Conservation (phyloP, 1,140 invertebrate species). For the Drosophila pruinosa region DNA sequence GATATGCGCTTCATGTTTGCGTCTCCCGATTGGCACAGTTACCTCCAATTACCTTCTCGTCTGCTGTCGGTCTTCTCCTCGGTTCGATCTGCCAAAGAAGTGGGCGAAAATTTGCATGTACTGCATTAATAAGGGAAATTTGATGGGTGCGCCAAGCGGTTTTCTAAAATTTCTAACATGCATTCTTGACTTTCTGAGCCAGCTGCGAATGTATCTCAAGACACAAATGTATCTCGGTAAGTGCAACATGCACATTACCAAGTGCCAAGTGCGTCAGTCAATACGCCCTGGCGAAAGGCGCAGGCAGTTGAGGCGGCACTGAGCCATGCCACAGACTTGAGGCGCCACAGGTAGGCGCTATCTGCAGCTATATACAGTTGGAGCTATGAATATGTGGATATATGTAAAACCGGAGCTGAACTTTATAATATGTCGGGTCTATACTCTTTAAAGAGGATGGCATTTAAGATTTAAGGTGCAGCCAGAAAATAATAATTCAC, state of each 20-base stretch:
- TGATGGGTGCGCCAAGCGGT: slow-evolving; percentile 26
- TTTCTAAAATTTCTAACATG: slow-evolving; percentile 45
- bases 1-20: slow-evolving; percentile 51
- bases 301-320: neutral
- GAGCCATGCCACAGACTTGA: slow-evolving; percentile 5
- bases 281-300: neutral
- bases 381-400: neutral
- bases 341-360: neutral
- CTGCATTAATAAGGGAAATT: slow-evolving; percentile 69
- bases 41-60: slow-evolving; percentile 55
- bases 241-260: slow-evolving; percentile 5
- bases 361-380: neutral
- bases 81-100: slow-evolving; percentile 41
- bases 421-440: no score
- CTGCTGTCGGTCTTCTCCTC: neutral
- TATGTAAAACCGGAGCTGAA: neutral
- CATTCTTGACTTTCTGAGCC: slow-evolving; percentile 58
- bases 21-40: slow-evolving; percentile 45
- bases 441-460: no score
- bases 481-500: no score
- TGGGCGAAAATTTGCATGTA: slow-evolving; percentile 67
- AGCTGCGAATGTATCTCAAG: neutral
- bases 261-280: slow-evolving; percentile 3
- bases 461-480: no score
- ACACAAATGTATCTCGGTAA: slow-evolving; percentile 2